Percentiles rank a stretch among this genome's conserved stretches.
phyloP scores from a whole-genome alignment of 1,140 invertebrate species.

The Drosophila kohkoa region DNA sequence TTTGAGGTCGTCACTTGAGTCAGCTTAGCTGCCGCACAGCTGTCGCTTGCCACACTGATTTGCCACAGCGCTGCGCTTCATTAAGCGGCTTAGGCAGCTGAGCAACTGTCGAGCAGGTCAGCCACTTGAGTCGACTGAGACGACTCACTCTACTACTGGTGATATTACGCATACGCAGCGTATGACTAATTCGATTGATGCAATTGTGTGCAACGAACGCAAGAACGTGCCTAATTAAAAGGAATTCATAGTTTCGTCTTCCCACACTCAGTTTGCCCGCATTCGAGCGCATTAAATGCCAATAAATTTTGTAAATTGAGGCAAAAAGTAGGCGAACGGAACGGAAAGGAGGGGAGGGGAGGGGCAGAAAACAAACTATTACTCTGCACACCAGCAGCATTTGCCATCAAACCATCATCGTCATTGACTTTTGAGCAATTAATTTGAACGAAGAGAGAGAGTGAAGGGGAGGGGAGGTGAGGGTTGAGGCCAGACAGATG shows the following conservation, averaged over 20 bases:
- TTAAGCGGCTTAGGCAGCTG: conserved; percentile 10
- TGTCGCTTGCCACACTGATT: conserved; percentile 2
- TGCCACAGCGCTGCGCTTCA: conserved; percentile 18
- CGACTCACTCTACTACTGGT: too few relatives aligned
- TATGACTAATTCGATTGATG: conserved; percentile 41
- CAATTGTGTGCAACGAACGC: conserved; percentile 10
- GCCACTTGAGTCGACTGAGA: not conserved
- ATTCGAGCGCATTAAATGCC: conserved; percentile 66
- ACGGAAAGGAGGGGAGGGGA: too few relatives aligned
- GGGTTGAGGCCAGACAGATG: conserved; percentile 9
- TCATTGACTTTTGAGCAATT: conserved; percentile 46
- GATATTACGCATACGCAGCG: conserved; percentile 30
- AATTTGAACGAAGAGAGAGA: conserved; percentile 27
- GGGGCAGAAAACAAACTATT: too few relatives aligned
- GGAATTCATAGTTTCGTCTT: conserved; percentile 15
- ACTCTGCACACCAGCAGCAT: conserved; percentile 26
- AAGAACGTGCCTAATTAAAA: conserved; percentile 62
- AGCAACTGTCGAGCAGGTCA: not conserved
- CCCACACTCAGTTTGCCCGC: conserved; percentile 30
- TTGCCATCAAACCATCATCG: not conserved
- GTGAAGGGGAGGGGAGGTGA: not conserved
- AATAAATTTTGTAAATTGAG: conserved; percentile 71
- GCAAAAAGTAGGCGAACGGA: conserved; percentile 2
- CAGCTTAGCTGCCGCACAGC: conserved; percentile 4
- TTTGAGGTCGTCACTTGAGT: conserved; percentile 4